A percentile compares a stretch with the other conserved stretches of the same genome.
Conservation (phyloP, 1,140 invertebrate genomes). For the Leptinotarsa texana region DNA sequence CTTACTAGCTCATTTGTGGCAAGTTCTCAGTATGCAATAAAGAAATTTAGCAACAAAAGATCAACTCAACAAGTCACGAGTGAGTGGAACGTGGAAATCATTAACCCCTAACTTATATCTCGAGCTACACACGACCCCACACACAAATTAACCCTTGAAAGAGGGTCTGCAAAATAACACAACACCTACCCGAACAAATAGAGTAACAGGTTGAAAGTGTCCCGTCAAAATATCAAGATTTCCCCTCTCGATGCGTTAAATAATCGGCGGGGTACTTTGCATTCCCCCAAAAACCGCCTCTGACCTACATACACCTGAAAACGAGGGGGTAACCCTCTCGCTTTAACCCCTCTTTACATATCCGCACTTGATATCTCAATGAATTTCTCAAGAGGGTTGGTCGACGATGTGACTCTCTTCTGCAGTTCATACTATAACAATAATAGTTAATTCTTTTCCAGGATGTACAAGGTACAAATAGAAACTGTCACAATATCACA, state of each 20-base stretch:
- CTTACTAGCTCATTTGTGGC: too few species aligned
- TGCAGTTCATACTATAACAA: too few species aligned
- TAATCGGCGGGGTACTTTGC: constrained; percentile 19
- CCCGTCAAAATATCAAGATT: constrained; percentile 11
- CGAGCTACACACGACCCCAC: constrained; percentile 19
- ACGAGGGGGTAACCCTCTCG: constrained; percentile 14
- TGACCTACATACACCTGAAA: constrained; percentile 15
- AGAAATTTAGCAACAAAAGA: too few species aligned
- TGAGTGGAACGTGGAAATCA: background rate
- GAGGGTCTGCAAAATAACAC: constrained; percentile 21
- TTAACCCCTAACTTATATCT: background rate
- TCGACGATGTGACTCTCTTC: too few species aligned
- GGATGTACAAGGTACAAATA: too few species aligned
- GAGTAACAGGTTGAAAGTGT: constrained; percentile 20
- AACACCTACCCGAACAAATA: constrained; percentile 21
- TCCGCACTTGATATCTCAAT: constrained; percentile 1
- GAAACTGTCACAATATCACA: too few species aligned
- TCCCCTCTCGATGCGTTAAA: constrained; percentile 17
- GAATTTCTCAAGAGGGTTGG: constrained; percentile 7
- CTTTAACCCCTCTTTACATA: constrained; percentile 14
- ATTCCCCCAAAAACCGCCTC: constrained; percentile 21
- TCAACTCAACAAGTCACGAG: too few species aligned
- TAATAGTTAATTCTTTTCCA: too few species aligned
- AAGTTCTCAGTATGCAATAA: too few species aligned
- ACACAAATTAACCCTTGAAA: constrained; percentile 10